Base-by-base conservation (phyloP, 2,888 invertebrate genomes). In the Lampropteryx suffumata region DNA sequence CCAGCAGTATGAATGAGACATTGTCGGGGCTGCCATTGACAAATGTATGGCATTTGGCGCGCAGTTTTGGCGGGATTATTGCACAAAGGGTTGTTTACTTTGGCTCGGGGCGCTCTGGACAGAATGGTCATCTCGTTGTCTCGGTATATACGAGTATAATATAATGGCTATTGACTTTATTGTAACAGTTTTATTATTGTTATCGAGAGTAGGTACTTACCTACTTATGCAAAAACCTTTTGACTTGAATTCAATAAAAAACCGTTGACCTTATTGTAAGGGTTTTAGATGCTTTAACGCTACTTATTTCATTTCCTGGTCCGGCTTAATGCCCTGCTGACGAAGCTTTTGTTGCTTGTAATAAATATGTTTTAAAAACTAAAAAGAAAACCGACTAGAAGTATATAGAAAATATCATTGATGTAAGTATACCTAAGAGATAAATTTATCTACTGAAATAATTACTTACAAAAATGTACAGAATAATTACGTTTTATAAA, bases 41-140 rank as follows among this genome's bases (percentile, higher is more conserved):
- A 72, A 80, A 74, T 78, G 79, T 73, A 76, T 76, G 76, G 54
- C 80, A 69, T 83, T 86, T 82, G 82, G 79, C 85, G 86, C 81
- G 79, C 70, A 76, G 73, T 76, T 86, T 84, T 79, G 77, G 78
- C 79, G 76, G 79, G 76, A 75, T 70, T 69, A 69, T 35, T 40
- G 50, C 37, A 50, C 37, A 81, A 79, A 74, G 78, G 76, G 75
- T 80, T 83, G 77, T 81, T 81, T 82, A 67, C 64, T 54, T 56
- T 72, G 64, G 57, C 62, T 67, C 47, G 62, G 56, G 63, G n/a
- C 4, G 17, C 17, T 65, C 61, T 61, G 61, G 58, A 54, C 61
- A 57, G 53, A 59, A 64, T 57, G 56, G 50, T 48, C 56, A 58
- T 52, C 45, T 57, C 34, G 50, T 53, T 55, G 28, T 44, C 41